These are phyloP conservation scores for Meteorus cinctellus DNA, from an alignment of 2,888 invertebrate species.

Conservation along the genomic window DNA sequence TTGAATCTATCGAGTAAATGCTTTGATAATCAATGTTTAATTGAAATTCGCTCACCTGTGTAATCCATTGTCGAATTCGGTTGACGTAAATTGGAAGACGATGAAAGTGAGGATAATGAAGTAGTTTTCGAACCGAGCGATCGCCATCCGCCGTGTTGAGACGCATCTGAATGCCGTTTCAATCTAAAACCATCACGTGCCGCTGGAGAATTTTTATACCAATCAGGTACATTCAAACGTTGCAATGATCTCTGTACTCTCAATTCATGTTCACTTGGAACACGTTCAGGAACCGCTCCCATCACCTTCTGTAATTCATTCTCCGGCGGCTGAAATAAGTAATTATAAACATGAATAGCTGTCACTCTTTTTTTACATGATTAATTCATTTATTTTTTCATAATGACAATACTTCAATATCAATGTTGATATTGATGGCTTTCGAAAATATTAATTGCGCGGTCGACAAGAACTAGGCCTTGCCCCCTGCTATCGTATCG, in stretches of 20 bases:
- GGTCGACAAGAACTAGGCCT: slow-evolving; percentile 36
- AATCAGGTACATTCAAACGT: slow-evolving; percentile 95
- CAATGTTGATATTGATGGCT: not conserved
- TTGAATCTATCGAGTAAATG: not conserved
- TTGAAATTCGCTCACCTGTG: not conserved
- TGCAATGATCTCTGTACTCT: slow-evolving; percentile 94
- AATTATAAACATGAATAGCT: not conserved
- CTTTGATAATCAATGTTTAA: not conserved
- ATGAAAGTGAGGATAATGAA: slow-evolving; percentile 83
- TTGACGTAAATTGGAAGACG: slow-evolving; percentile 70
- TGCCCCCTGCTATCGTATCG: slow-evolving; percentile 34
- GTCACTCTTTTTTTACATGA: not conserved
- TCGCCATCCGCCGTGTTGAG: slow-evolving; percentile 77
- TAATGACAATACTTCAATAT: not conserved
- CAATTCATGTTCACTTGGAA: slow-evolving; percentile 94
- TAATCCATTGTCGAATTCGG: slow-evolving; percentile 54
- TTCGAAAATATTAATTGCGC: slow-evolving; percentile 11
- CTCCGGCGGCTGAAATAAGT: slow-evolving; percentile 85
- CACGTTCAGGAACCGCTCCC: slow-evolving; percentile 79
- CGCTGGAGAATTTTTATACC: slow-evolving; percentile 88
- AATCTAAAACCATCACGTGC: slow-evolving; percentile 87
- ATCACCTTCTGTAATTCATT: slow-evolving; percentile 92
- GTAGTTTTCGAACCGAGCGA: slow-evolving; percentile 89
- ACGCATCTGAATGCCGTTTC: slow-evolving; percentile 82
- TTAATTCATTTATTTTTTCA: slow-evolving; percentile 4